A percentile compares a stretch with the other conserved stretches of the same genome.
phyloP scores from a whole-genome alignment of 2,797 vertebrate species.

The Sebastes iracundus region DNA sequence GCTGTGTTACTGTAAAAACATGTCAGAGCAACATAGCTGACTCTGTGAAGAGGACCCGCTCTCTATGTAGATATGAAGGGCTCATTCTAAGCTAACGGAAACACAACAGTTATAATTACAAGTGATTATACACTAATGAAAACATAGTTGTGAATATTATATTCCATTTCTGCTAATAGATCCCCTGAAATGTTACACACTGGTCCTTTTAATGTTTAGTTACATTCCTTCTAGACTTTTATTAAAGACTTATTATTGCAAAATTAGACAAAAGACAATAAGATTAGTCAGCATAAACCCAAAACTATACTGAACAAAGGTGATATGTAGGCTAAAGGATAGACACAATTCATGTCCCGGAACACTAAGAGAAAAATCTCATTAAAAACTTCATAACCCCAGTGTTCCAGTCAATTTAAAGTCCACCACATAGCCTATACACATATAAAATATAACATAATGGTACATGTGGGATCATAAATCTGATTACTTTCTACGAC shows the following conservation, averaged over 20 bases:
- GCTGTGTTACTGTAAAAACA: no score
- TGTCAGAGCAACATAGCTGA: no score
- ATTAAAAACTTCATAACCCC: not conserved
- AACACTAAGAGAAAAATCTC: not conserved
- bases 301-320: not conserved
- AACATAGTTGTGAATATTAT: no score
- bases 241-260: not conserved
- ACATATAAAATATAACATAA: not conserved
- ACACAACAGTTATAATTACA: no score
- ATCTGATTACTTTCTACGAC: not conserved
- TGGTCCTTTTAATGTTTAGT: not conserved
- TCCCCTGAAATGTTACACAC: not conserved
- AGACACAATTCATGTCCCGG: not conserved
- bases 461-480: not conserved
- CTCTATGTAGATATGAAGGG: no score
- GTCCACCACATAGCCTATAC: not conserved
- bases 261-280: not conserved
- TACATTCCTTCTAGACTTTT: not conserved
- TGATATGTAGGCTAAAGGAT: not conserved
- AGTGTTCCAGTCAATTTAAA: not conserved
- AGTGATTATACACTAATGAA: not conserved
- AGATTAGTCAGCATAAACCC: no score
- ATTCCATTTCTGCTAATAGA: no score
- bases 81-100: no score
- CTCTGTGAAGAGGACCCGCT: no score